These are phyloP conservation scores for Chaenodraco wilsoni DNA, from an alignment of 2,797 vertebrate species.

Conservation along the genomic window DNA sequence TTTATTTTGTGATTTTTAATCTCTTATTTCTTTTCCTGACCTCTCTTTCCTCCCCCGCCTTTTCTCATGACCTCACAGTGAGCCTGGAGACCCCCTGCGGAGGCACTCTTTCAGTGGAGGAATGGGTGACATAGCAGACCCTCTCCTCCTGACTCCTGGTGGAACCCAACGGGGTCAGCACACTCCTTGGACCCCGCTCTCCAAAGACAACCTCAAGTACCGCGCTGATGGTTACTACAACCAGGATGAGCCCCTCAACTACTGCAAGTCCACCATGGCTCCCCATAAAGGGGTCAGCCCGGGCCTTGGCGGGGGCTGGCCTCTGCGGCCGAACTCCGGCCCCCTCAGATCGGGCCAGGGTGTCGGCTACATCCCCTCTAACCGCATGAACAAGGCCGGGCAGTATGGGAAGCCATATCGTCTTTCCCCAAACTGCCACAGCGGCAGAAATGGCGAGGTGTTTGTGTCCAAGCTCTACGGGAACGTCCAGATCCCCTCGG, in stretches of 20 bases:
- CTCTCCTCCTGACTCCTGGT: conserved; percentile 75
- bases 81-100: conserved; percentile 84
- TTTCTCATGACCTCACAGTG: conserved; percentile 58
- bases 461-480: conserved; percentile 82
- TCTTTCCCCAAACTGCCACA: conserved; percentile 80
- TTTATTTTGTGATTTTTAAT: conserved; percentile 29
- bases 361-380: conserved; percentile 68
- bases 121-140: conserved; percentile 81
- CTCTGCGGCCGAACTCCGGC: conserved; percentile 73
- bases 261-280: conserved; percentile 81
- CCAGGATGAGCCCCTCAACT: conserved; percentile 82
- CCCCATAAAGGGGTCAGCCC: conserved; percentile 79
- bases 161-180: conserved; percentile 79
- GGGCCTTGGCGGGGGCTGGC: conserved; percentile 75
- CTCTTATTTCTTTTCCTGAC: not conserved
- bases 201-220: conserved; percentile 86
- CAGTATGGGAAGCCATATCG: conserved; percentile 84
- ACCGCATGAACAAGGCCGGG: conserved; percentile 77
- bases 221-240: conserved; percentile 77
- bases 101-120: conserved; percentile 72
- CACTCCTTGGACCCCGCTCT: conserved; percentile 83
- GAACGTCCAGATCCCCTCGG: conserved; percentile 75
- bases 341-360: conserved; percentile 72
- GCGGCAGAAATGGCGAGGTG: conserved; percentile 76
- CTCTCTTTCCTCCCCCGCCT: not conserved